These are phyloP conservation scores for Ostrea denselamellosa DNA, from an alignment of 1,140 invertebrate genomes.

Conservation along the genomic window DNA sequence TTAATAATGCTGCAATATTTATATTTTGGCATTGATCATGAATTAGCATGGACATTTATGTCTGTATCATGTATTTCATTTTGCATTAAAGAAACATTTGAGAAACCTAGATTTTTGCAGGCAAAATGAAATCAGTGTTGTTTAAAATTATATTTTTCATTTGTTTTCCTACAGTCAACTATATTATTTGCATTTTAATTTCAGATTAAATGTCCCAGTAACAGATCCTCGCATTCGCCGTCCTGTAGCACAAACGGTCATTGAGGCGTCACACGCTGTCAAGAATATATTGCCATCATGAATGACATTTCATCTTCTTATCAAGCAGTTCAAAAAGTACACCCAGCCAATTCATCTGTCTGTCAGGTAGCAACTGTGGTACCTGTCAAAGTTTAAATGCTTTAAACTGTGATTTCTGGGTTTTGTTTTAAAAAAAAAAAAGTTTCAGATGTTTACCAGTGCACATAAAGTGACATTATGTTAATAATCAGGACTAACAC, in stretches of 20 bases:
- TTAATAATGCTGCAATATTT: no score
- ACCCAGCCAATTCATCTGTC: background rate
- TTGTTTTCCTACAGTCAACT: background rate
- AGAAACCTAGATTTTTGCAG: no score
- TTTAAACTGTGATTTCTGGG: background rate
- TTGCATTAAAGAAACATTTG: no score
- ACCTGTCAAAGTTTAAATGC: background rate
- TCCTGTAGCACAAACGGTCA: conserved; percentile 64
- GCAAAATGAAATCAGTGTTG: no score
- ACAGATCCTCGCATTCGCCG: conserved; percentile 67
- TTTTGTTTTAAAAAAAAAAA: background rate
- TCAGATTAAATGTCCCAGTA: conserved; percentile 72
- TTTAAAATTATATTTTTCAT: background rate
- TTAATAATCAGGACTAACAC: background rate
- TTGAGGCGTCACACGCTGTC: conserved; percentile 71
- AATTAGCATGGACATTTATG: no score
- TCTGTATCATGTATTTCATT: no score
- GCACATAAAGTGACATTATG: background rate
- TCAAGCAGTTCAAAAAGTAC: background rate
- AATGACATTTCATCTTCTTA: background rate
- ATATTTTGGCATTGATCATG: no score
- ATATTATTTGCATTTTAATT: conserved; percentile 44
- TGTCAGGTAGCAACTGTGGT: background rate
- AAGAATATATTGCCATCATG: conserved; percentile 55
- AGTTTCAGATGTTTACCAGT: background rate